Percentiles rank a stretch among this genome's conserved stretches.
phyloP scores from a whole-genome alignment of 2,888 invertebrate species.

The Drosophila robusta region DNA sequence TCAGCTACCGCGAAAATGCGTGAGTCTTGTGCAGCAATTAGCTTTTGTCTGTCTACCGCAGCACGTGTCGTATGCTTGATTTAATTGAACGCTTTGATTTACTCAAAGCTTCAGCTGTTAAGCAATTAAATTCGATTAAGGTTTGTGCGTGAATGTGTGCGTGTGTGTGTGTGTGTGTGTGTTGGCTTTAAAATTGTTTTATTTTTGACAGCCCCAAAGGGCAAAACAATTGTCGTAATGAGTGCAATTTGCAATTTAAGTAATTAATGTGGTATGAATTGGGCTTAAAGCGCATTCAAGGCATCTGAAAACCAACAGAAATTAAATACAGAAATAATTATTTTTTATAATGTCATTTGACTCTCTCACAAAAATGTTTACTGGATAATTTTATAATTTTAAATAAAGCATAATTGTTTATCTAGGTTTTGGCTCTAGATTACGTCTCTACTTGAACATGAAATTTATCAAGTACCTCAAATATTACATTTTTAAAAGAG shows the following conservation, averaged over 20 bases:
- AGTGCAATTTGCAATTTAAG: slow-evolving; percentile 36
- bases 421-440: too few species aligned
- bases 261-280: slow-evolving; percentile 39
- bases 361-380: too few species aligned
- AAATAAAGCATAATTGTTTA: too few species aligned
- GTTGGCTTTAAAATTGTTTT: neutral
- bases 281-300: neutral
- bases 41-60: neutral
- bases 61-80: slow-evolving; percentile 35
- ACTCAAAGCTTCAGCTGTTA: neutral
- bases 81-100: slow-evolving; percentile 8
- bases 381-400: too few species aligned
- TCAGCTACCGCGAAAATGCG: slow-evolving; percentile 3
- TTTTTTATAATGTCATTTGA: too few species aligned
- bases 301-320: too few species aligned
- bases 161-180: neutral
- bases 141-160: neutral
- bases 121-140: slow-evolving; percentile 14
- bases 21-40: slow-evolving; percentile 23
- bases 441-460: too few species aligned
- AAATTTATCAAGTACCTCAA: too few species aligned
- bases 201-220: neutral
- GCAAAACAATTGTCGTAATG: slow-evolving; percentile 36
- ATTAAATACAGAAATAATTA: too few species aligned
- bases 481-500: too few species aligned